These are phyloP conservation scores for Exocentrus adspersus DNA, from an alignment of 2,888 invertebrate species.

Conservation along the genomic window DNA sequence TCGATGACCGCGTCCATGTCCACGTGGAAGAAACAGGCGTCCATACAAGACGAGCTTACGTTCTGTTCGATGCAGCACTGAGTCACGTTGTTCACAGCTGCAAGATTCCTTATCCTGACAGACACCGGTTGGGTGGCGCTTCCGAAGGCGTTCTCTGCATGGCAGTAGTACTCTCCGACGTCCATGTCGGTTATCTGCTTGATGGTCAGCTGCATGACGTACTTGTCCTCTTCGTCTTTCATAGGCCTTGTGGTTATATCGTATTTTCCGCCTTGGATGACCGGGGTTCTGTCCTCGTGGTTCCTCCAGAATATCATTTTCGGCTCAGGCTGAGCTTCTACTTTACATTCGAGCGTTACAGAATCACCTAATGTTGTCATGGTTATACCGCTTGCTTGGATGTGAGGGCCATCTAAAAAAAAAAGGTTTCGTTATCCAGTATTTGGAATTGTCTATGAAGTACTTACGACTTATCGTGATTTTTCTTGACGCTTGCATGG, in stretches of 20 bases:
- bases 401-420: conserved; percentile 77
- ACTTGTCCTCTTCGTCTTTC: conserved; percentile 74
- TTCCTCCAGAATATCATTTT: conserved; percentile 86
- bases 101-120: conserved; percentile 71
- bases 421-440: no score
- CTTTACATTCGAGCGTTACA: conserved; percentile 80
- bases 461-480: conserved; percentile 85
- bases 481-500: conserved; percentile 84
- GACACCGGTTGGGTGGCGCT: conserved; percentile 77
- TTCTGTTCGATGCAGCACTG: conserved; percentile 85
- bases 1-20: conserved; percentile 86
- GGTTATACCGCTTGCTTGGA: conserved; percentile 81
- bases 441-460: no score
- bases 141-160: conserved; percentile 86
- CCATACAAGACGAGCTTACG: conserved; percentile 81
- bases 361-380: conserved; percentile 81
- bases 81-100: conserved; percentile 72
- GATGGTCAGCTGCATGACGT: conserved; percentile 79
- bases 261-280: conserved; percentile 82
- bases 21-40: conserved; percentile 85
- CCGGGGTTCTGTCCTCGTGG: conserved; percentile 76
- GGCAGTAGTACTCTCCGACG: conserved; percentile 79
- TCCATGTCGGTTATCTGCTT: conserved; percentile 76
- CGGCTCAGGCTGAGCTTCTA: conserved; percentile 82
- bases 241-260: conserved; percentile 71